Evolutionary conservation across 2,113 vertebrate species (phyloP), one percentile per base, ranked within the genome.

Genomic region (Cyanoliseus patagonus): DNA sequence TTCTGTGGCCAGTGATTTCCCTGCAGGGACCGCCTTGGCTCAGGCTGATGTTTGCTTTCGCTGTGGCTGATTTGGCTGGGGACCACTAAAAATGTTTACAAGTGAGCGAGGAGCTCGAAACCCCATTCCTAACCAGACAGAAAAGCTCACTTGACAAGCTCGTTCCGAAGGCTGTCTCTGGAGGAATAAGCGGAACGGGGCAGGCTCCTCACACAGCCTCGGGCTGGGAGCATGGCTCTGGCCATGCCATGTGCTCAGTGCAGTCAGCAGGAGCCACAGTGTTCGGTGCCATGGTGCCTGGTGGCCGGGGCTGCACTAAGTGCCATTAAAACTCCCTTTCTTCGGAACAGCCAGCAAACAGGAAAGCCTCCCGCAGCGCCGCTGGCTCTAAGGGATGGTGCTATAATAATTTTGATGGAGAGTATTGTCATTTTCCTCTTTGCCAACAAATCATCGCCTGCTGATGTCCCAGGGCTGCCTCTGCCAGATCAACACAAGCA

Each of bases 101-200:
- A 42, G 37, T 37, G 89, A 88, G 76, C 10, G 2, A 64, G 55
- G 47, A 88, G 85, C 93, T 84, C 11, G 4, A 83, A 92, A 96
- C 88, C 41, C 89, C 86, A 88, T 96, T 95, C 93, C 95, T 84
- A 96, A 86, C 88, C 90, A 93, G 92, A 92, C 73, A 96, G 87
- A 88, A 94, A 93, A 95, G 72, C 55, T 84, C 93, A 66, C 81
- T 88, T 86, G 86, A 96, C 95, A 89, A 72, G 73, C 67, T 76
- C 30, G 1, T 67, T 83, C 30, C 33, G 75, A 83, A 61, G 57
- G 27, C 51, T 3, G 14, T 51, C 81, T 64, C 69, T 19, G 61
- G 27, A 69, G 83, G 51, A 35, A 52, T 7, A 23, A 73, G 64
- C 3, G 1, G 70, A 51, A 75, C 46, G 3, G 81, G 51, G 70